Evolutionary conservation across 1,140 invertebrate genomes (phyloP).

Genomic region (Trachymyrmex cornetzi): DNA sequence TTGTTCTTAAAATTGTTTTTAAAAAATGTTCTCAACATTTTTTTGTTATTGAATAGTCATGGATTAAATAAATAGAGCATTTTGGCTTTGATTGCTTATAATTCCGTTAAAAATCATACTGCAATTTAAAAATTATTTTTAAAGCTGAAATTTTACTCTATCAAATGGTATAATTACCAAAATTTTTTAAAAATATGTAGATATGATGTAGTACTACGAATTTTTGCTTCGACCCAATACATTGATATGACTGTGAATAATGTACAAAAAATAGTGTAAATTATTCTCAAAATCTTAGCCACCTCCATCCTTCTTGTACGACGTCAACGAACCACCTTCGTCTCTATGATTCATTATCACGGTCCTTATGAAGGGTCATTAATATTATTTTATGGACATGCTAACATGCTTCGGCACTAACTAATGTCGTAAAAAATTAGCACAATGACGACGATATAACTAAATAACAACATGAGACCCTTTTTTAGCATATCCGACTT

Average conservation of each 20-base stretch:
- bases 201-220: too few relatives aligned
- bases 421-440: constrained; percentile 68
- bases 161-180: too few relatives aligned
- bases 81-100: too few relatives aligned
- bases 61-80: too few relatives aligned
- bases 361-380: constrained; percentile 82
- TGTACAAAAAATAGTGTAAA: constrained; percentile 54
- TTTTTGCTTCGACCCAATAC: background rate
- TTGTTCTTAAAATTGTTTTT: too few relatives aligned
- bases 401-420: constrained; percentile 85
- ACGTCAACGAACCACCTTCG: constrained; percentile 63
- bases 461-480: constrained; percentile 64
- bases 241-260: constrained; percentile 8
- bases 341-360: constrained; percentile 82
- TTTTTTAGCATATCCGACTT: constrained; percentile 10
- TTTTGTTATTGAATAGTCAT: too few relatives aligned
- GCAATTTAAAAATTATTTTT: too few relatives aligned
- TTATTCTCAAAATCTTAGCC: constrained; percentile 54
- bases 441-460: constrained; percentile 58
- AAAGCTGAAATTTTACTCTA: too few relatives aligned
- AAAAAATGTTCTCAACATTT: too few relatives aligned
- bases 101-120: too few relatives aligned
- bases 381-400: constrained; percentile 82
- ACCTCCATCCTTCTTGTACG: constrained; percentile 63
- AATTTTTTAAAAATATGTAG: too few relatives aligned